Evolutionary conservation across 2,797 vertebrate genomes (phyloP), one percentile per base, ranked within the genome.

Genomic region (Poeciliopsis infans): DNA sequence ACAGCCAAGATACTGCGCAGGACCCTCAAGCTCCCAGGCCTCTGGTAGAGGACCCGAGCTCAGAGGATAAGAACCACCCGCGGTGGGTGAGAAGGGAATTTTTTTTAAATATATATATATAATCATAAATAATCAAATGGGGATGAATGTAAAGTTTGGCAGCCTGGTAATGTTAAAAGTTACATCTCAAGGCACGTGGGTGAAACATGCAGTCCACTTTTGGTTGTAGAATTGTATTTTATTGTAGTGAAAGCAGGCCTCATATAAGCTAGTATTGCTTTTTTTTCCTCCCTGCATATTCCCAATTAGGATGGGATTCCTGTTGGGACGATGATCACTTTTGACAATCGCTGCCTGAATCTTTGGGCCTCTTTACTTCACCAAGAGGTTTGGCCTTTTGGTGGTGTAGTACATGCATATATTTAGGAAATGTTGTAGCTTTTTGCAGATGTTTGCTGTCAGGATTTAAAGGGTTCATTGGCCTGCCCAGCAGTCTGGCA

Each of bases 261-360:
- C 74, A 80, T 79, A 85, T 85, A 88, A 89, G 53, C 79, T 64
- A 85, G 69, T 74, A 83, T 88, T 74, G 72, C 49, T 82, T 85
- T 90, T 86, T 87, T 61, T 85, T 31, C 31, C 73, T 12, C 16
- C 15, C 23, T 77, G 72, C 80, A 88, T 86, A 82, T 90, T 91
- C 73, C 85, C 85, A 93, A 94, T 95, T 94, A 93, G 86, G 59
- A 91, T 78, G 82, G 80, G 81, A 91, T 88, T 90, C 66, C 79
- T 72, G 49, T 76, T 86, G 43, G 83, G 85, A 87, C 86, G 75
- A 81, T 93, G 92, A 95, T 89, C 80, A 83, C 86, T 92, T 89
- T 78, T 94, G 91, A 95, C 94, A 95, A 75, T 81, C 59, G 43
- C 74, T 61, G 90, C 91, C 83, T 61, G 75, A 74, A 87, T 91